phyloP scores from a whole-genome alignment of 1,140 invertebrate genomes.

The Anastatus disparis region DNA sequence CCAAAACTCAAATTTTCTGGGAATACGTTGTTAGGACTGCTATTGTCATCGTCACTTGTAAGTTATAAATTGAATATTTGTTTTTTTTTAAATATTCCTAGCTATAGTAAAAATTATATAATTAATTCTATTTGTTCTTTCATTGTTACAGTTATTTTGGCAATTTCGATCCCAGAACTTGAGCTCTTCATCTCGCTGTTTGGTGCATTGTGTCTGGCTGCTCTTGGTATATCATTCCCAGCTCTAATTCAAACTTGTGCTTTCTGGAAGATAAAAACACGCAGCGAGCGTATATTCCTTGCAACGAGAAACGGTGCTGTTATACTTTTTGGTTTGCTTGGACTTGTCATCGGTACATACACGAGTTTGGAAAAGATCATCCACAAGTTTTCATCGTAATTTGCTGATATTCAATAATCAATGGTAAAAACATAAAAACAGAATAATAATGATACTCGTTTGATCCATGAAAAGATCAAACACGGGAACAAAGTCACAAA shows the following conservation, averaged over 20 bases:
- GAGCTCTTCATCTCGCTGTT: slow-evolving; percentile 91
- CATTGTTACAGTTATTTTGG: slow-evolving; percentile 75
- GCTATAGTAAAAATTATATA: background rate
- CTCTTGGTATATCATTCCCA: slow-evolving; percentile 88
- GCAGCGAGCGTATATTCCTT: slow-evolving; percentile 65
- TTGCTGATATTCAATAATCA: background rate
- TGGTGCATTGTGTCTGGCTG: slow-evolving; percentile 86
- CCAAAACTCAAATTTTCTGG: slow-evolving; percentile 65
- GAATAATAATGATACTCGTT: too few relatives aligned
- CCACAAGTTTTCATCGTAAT: slow-evolving; percentile 62
- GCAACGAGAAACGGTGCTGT: slow-evolving; percentile 77
- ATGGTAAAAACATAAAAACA: background rate
- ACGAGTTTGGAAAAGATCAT: slow-evolving; percentile 76
- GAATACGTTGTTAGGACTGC: slow-evolving; percentile 77
- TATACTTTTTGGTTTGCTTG: slow-evolving; percentile 74
- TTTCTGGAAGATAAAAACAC: slow-evolving; percentile 71
- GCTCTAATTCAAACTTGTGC: slow-evolving; percentile 81
- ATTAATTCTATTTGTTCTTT: background rate
- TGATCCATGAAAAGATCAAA: too few relatives aligned
- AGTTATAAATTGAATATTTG: slow-evolving; percentile 63
- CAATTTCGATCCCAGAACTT: slow-evolving; percentile 81
- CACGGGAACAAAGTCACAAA: too few relatives aligned
- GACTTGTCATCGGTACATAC: slow-evolving; percentile 77
- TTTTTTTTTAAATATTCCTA: background rate
- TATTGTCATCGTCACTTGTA: slow-evolving; percentile 82